Conservation (phyloP, 1,140 invertebrate genomes). For the Trichonephila inaurata region DNA sequence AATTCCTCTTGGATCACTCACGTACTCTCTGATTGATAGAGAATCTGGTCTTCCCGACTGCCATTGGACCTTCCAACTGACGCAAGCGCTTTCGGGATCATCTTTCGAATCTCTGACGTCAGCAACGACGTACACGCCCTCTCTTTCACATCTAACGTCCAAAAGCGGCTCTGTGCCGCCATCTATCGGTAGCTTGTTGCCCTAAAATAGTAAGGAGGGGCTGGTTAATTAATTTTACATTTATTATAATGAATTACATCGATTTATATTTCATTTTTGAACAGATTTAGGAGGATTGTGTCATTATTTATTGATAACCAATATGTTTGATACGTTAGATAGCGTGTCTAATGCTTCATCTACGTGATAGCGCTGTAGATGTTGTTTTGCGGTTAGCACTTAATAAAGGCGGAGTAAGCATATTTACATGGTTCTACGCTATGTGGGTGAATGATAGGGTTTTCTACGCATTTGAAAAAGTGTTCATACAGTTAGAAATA, state of each 20-base stretch:
- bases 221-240: too few species aligned
- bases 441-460: background rate
- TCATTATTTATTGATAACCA: too few species aligned
- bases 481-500: too few species aligned
- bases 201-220: background rate
- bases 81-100: constrained; percentile 68
- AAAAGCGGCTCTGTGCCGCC: background rate
- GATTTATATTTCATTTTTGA: too few species aligned
- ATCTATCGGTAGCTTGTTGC: background rate
- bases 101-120: constrained; percentile 58
- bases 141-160: background rate
- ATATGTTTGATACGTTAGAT: too few species aligned
- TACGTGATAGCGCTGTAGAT: constrained; percentile 9
- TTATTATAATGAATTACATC: too few species aligned
- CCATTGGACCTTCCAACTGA: constrained; percentile 61
- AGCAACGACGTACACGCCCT: constrained; percentile 43
- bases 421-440: background rate
- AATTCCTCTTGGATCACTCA: constrained; percentile 20
- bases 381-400: constrained; percentile 19
- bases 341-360: too few species aligned
- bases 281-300: too few species aligned
- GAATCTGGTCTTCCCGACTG: constrained; percentile 56
- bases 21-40: constrained; percentile 46
- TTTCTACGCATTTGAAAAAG: background rate
- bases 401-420: constrained; percentile 21